These are phyloP conservation scores for Schizopygopsis malacanthus DNA, from an alignment of 2,797 vertebrate species.

Conservation along the genomic window DNA sequence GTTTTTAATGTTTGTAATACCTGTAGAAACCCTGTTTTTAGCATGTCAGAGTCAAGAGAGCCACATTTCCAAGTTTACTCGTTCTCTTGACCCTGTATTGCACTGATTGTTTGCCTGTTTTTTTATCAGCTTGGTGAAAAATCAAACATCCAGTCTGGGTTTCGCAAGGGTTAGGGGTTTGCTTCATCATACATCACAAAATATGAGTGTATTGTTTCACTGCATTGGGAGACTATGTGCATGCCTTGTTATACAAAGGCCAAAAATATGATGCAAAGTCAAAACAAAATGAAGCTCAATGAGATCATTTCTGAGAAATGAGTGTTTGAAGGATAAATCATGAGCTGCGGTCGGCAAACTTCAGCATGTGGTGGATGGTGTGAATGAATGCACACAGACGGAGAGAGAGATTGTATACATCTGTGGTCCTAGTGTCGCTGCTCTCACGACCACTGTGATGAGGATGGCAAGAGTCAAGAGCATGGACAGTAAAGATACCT, in stretches of 20 bases:
- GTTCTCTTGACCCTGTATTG: background rate
- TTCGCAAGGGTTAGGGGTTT: background rate
- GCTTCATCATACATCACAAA: background rate
- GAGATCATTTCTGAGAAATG: background rate
- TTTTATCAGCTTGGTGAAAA: background rate
- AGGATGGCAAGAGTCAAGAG: conserved; percentile 86
- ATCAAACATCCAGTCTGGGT: background rate
- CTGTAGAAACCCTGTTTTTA: background rate
- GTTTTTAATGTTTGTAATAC: no score
- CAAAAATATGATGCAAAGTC: conserved; percentile 4
- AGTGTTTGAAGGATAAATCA: conserved; percentile 9
- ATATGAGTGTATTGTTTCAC: background rate
- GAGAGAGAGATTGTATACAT: conserved; percentile 75
- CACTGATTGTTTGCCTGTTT: background rate
- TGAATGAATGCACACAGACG: background rate
- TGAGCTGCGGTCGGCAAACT: conserved; percentile 26
- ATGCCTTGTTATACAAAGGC: background rate
- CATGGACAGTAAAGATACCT: conserved; percentile 92
- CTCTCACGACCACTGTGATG: conserved; percentile 82
- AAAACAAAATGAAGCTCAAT: background rate
- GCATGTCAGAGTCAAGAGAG: background rate
- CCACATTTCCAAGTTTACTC: background rate
- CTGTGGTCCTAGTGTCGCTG: conserved; percentile 82
- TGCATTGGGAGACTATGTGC: background rate
- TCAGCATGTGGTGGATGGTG: conserved; percentile 29